Percentiles rank a stretch among this genome's conserved stretches.
phyloP scores from a whole-genome alignment of 64 coral and sea anemone species.

The Platygyra sinensis region DNA sequence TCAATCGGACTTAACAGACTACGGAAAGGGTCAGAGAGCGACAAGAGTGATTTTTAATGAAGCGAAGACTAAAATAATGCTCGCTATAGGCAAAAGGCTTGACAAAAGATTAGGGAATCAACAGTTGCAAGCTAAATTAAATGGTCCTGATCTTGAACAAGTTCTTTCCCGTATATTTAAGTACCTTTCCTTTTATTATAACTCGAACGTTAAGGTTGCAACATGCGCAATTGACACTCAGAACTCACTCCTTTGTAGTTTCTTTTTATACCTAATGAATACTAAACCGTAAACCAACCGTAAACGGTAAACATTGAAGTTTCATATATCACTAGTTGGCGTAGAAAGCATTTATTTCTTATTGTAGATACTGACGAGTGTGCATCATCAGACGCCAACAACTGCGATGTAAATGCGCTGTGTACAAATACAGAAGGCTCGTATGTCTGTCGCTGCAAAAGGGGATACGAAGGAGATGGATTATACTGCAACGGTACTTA shows the following conservation, averaged over 20 bases:
- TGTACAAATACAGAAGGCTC: constrained; percentile 51
- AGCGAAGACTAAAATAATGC: constrained; percentile 45
- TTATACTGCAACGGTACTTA: background rate
- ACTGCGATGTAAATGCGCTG: constrained; percentile 7
- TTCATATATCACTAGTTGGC: no score
- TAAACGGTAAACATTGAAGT: no score
- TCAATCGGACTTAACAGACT: constrained; percentile 24
- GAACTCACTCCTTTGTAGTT: no score
- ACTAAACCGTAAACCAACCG: no score
- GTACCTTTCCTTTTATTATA: no score
- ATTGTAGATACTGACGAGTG: constrained; percentile 32
- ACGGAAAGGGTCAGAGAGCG: constrained; percentile 4
- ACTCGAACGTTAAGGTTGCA: no score
- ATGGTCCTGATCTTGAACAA: constrained; percentile 3
- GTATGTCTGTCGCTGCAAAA: constrained; percentile 37
- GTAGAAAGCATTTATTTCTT: background rate
- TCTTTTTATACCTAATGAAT: no score
- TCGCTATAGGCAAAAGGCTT: constrained; percentile 39
- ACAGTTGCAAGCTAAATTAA: background rate
- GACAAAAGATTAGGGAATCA: constrained; percentile 23
- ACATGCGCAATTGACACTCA: no score
- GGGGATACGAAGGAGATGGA: constrained; percentile 33
- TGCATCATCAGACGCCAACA: background rate
- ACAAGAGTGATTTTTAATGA: constrained; percentile 47
- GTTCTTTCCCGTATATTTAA: background rate